Conservation (phyloP, 2,888 invertebrate genomes). For the Trissoscelio sp. region DNA sequence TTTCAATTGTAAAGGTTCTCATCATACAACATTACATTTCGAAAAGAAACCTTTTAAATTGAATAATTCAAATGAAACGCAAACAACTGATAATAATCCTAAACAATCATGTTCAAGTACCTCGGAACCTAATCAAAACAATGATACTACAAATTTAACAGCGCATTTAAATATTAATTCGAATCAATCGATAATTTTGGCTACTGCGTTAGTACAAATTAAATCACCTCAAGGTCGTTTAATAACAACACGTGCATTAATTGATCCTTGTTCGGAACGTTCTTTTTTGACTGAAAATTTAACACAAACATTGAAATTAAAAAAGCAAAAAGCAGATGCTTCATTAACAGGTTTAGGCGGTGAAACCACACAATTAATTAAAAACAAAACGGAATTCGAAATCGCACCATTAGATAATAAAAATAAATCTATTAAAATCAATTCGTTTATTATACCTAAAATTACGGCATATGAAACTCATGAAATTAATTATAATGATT, state of each 20-base stretch:
- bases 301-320: neutral
- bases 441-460: neutral
- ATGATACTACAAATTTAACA: no score
- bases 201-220: neutral
- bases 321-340: neutral
- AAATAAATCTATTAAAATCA: neutral
- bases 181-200: neutral
- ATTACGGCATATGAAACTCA: neutral
- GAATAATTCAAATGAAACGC: no score
- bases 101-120: no score
- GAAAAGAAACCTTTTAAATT: no score
- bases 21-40: no score
- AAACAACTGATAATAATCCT: no score
- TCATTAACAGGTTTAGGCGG: neutral
- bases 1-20: no score
- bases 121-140: no score
- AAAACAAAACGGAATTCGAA: neutral
- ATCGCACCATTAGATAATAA: neutral
- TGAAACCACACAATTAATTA: neutral
- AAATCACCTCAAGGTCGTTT: neutral
- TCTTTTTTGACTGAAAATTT: neutral
- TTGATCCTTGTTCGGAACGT: neutral
- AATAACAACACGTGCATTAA: neutral
- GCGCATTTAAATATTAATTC: no score
- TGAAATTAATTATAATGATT: neutral